phyloP scores from a whole-genome alignment of 2,113 vertebrate genomes.

The Cepphus grylle region DNA sequence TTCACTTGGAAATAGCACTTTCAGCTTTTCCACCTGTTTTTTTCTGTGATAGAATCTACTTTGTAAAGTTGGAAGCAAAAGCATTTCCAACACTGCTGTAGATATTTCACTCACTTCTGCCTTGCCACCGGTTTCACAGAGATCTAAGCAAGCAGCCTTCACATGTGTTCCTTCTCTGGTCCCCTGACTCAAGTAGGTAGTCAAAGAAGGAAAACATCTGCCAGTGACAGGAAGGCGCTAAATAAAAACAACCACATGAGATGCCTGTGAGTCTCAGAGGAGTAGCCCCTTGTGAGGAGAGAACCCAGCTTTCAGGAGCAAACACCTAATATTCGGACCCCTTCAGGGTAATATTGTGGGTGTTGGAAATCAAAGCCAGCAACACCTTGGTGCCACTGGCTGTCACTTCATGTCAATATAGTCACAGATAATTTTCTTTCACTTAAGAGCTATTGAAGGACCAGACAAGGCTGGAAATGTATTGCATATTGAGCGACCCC shows the following conservation, averaged over 20 bases:
- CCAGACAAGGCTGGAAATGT: neutral
- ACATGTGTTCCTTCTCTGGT: neutral
- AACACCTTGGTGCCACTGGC: neutral
- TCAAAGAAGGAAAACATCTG: neutral
- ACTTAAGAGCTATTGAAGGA: neutral
- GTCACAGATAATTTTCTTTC: neutral
- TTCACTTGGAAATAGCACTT: neutral
- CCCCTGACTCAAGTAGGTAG: neutral
- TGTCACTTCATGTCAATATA: neutral
- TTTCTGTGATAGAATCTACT: neutral
- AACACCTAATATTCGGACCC: neutral
- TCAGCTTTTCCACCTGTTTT: neutral
- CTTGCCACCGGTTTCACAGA: neutral
- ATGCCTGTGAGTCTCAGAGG: neutral
- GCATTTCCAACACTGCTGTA: neutral
- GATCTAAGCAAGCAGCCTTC: neutral
- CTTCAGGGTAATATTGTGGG: neutral
- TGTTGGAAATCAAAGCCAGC: neutral
- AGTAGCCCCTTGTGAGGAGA: neutral
- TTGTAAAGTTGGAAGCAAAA: neutral
- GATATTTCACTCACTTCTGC: neutral
- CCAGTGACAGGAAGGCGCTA: neutral
- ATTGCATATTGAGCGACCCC: neutral
- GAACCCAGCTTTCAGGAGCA: neutral
- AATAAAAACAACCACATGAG: neutral